Base-by-base conservation (phyloP, 2,797 vertebrate species). In the Spinibarbus caldwelli region DNA sequence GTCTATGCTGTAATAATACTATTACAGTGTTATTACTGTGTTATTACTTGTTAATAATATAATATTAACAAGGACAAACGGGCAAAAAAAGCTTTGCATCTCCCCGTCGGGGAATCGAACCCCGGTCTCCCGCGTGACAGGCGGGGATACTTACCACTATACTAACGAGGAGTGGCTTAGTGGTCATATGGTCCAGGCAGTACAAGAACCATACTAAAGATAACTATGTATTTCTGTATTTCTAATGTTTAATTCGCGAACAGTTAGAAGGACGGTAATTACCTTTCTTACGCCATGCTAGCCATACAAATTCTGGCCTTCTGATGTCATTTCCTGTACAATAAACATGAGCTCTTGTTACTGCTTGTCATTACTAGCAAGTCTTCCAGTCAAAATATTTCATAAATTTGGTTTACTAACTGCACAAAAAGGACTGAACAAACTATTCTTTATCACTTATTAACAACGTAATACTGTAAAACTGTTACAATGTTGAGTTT, bases 281-380 rank as follows among this genome's bases (percentile, higher is more conserved):
- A n/a, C n/a, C n/a, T n/a, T n/a, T n/a, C n/a, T n/a, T n/a, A n/a
- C n/a, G n/a, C n/a, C n/a, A n/a, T n/a, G n/a, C n/a, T n/a, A n/a
- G n/a, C n/a, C n/a, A n/a, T n/a, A n/a, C n/a, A n/a, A n/a, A n/a
- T n/a, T n/a, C n/a, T n/a, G n/a, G n/a, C n/a, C n/a, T n/a, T n/a
- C n/a, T n/a, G n/a, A n/a, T n/a, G n/a, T 93, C 93, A 95, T 95
- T 89, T 95, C 92, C 95, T 96, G 68, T 68, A 78, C 21, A 86
- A 54, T n/a, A 23, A 73, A 80, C 19, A 12, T 78, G 12, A 76
- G 43, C 31, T 45, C 38, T 5, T 29, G 3, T 54, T 29, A 41
- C n/a, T 26, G 41, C 29, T 36, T 52, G 31, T 31, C n/a, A 47
- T 73, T 96, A 19, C 62, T 66, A 66, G 31, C 64, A 36, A 34